Evolutionary conservation across 2,888 invertebrate genomes (phyloP).

Genomic region (Pheosia tremula): DNA sequence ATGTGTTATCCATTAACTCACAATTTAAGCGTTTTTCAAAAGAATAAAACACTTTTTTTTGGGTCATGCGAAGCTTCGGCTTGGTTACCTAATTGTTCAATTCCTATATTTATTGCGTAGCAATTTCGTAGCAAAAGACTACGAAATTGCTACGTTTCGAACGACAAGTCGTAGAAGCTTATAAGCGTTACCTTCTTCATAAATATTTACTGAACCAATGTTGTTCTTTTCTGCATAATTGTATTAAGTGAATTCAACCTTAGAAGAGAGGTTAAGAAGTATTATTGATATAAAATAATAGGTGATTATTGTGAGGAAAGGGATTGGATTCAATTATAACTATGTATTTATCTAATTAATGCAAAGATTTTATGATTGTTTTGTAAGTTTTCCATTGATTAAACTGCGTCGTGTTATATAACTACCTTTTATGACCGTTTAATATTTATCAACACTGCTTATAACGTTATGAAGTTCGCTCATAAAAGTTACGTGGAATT

Average conservation of each 20-base stretch:
- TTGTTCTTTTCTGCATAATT: not conserved
- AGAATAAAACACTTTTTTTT: not conserved
- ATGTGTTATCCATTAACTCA: conserved; percentile 28
- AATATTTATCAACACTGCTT: not conserved
- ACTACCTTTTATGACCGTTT: not conserved
- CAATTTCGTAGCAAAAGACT: conserved; percentile 21
- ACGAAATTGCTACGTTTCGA: conserved; percentile 15
- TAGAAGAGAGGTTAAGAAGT: no score
- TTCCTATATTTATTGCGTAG: not conserved
- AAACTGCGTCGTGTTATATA: not conserved
- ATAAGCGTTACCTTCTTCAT: not conserved
- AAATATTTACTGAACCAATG: not conserved
- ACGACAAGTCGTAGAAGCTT: conserved; percentile 12
- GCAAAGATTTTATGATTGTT: no score
- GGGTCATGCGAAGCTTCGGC: no score
- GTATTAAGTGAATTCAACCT: no score
- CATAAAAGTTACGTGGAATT: conserved; percentile 21
- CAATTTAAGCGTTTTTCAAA: conserved; percentile 17
- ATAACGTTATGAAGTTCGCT: conserved; percentile 15
- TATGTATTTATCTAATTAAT: no score
- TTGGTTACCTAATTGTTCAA: no score
- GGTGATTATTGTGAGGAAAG: no score
- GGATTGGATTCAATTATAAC: no score
- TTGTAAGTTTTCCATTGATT: no score
- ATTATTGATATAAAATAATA: no score